Evolutionary conservation across 2,888 invertebrate species (phyloP).

Genomic region (Tenthredo mesomela): DNA sequence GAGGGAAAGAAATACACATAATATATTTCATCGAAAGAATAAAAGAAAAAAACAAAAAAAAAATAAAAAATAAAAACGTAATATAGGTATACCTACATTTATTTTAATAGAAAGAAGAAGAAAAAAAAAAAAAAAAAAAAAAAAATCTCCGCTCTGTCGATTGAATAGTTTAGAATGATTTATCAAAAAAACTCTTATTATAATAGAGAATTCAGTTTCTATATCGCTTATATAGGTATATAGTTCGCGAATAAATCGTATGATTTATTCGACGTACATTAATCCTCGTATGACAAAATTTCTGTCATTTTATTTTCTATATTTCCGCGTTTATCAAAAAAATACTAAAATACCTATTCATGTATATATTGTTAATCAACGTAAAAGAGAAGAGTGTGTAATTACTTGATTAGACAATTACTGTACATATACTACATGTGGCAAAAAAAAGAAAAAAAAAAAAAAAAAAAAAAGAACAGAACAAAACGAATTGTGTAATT

Average conservation of each 20-base stretch:
- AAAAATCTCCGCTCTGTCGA: background rate
- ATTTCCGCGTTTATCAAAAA: no score
- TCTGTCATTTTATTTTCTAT: no score
- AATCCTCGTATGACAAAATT: background rate
- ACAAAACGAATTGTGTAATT: background rate
- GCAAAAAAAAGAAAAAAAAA: background rate
- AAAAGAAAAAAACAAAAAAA: background rate
- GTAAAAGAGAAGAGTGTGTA: background rate
- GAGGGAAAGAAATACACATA: background rate
- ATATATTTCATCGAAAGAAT: background rate
- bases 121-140: background rate
- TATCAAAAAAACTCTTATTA: background rate
- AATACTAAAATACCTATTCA: no score
- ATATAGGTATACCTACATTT: background rate
- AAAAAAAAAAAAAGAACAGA: no score
- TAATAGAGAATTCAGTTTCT: background rate
- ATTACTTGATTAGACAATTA: background rate
- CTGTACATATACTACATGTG: background rate
- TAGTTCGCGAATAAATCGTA: background rate
- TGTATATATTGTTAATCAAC: no score
- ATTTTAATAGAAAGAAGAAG: background rate
- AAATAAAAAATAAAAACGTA: no score
- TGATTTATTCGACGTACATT: background rate
- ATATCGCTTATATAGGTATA: background rate
- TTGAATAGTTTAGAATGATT: background rate